A percentile compares a stretch with the other conserved stretches of the same genome.
These are phyloP conservation scores for Carcharodon carcharias DNA, from an alignment of 2,797 vertebrate genomes.

Conservation along the genomic window DNA sequence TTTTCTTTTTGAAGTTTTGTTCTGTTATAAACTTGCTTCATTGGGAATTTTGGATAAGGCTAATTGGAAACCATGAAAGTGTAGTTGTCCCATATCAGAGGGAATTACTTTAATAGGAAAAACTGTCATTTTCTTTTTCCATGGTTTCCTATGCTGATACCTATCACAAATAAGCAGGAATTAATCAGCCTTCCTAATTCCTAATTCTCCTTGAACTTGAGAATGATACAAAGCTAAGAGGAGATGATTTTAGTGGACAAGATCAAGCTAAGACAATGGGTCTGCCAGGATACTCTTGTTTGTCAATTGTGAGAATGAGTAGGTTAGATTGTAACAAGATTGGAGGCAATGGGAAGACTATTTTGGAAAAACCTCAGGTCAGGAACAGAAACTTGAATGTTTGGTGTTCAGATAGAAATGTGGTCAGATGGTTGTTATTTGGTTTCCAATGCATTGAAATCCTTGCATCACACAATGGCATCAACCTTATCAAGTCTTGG, in stretches of 20 bases:
- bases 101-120: background rate
- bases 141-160: background rate
- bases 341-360: background rate
- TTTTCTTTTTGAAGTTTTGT: background rate
- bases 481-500: background rate
- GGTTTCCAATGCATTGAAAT: background rate
- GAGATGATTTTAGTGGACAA: background rate
- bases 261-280: background rate
- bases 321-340: background rate
- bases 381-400: background rate
- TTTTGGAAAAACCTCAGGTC: background rate
- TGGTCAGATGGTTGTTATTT: background rate
- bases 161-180: background rate
- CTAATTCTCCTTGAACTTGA: background rate
- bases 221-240: background rate
- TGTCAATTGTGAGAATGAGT: background rate
- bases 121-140: background rate
- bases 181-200: background rate
- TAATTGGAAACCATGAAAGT: background rate
- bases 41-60: background rate
- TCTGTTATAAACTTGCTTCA: background rate
- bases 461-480: background rate
- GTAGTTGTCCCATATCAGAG: background rate
- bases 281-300: background rate
- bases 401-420: background rate